Base-by-base conservation (phyloP, 1,140 invertebrate species). In the Caenorhabditis remanei region DNA sequence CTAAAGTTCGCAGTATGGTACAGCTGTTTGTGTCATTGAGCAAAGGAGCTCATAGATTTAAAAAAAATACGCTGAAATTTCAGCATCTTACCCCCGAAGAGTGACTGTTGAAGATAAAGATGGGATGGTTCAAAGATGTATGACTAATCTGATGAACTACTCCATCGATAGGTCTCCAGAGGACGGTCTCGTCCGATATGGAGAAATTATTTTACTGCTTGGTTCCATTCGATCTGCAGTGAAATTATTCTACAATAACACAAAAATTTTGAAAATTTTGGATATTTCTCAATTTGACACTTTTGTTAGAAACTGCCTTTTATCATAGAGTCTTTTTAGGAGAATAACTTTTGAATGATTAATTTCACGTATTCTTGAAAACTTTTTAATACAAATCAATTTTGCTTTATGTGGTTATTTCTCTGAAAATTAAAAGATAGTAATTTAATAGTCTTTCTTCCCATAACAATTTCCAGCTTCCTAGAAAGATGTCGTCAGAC, bases 151-250 rank as follows among this genome's bases (percentile, higher is more conserved):
- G 16, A 58, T 58, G 24, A 65, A 65, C 61, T 40, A 86, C 19
- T 53, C 24, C n/a, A 7, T 79, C 32, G 19, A 55, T 6, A 86
- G 79, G 19, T 41, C 32, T 19, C 53, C 65, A n/a, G 43, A 43
- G 7, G 19, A 53, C n/a, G 85, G 19, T 19, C 24, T 46, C 48
- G 85, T 79, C 11, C 43, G 85, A 24, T 46, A 24, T 43, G 85
- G 85, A 32, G 41, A 50, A n/a, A 63, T 86, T 43, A n/a, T 86
- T 32, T 24, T 86, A 7, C 24, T 79, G 32, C 83, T 63, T 40
- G 32, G 32, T 21, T 65, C 61, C 9, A 65, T 65, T 65, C 13
- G 61, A 65, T 43, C 65, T 61, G 41, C 65, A 82, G 63, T 79
- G 3, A 61, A 65, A 50, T 9, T 21, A 8, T 75, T 40, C 32